phyloP scores from a whole-genome alignment of 2,797 vertebrate species.

The Anableps anableps region DNA sequence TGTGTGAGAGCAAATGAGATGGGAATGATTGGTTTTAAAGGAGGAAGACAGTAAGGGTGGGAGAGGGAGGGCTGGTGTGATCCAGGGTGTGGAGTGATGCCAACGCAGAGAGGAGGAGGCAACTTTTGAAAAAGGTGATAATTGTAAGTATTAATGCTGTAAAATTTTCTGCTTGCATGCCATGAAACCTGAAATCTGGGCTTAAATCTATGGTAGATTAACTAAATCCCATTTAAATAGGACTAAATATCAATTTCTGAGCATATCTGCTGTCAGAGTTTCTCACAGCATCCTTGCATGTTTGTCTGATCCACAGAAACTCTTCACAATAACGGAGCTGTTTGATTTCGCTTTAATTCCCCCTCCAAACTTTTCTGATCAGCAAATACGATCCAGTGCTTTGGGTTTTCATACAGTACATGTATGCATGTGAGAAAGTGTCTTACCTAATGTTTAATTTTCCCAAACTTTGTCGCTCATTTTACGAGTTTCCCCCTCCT shows the following conservation, averaged over 20 bases:
- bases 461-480: constrained; percentile 88
- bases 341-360: constrained; percentile 15
- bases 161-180: constrained; percentile 53
- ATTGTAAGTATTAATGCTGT: constrained; percentile 60
- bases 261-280: background rate
- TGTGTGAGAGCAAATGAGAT: constrained; percentile 71
- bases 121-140: constrained; percentile 32
- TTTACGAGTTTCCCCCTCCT: constrained; percentile 79
- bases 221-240: constrained; percentile 13
- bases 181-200: constrained; percentile 50
- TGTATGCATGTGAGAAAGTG: constrained; percentile 66
- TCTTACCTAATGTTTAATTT: constrained; percentile 88
- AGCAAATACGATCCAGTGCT: constrained; percentile 46
- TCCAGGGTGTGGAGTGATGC: constrained; percentile 74
- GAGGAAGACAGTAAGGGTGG: constrained; percentile 73
- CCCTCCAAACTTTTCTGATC: constrained; percentile 1
- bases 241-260: background rate
- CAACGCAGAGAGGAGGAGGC: constrained; percentile 47
- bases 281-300: background rate
- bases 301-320: constrained; percentile 19
- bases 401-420: constrained; percentile 14
- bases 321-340: constrained; percentile 3
- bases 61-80: constrained; percentile 68
- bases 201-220: background rate
- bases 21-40: constrained; percentile 84